Evolutionary conservation across 2,797 vertebrate species (phyloP).

Genomic region (Lagodon rhomboides): DNA sequence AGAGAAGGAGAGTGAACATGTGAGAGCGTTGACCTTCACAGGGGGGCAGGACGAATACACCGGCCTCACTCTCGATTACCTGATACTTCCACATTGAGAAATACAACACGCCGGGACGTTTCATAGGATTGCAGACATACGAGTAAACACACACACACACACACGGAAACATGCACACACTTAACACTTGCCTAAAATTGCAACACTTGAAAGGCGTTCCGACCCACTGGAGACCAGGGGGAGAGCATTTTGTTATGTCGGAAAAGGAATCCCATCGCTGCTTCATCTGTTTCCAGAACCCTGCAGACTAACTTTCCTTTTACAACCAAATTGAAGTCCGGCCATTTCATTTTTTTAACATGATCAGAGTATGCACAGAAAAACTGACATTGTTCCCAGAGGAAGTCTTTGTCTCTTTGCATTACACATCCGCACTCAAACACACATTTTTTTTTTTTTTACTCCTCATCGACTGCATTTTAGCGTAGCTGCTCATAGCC

Average conservation of each 20-base stretch:
- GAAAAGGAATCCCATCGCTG: slow-evolving; percentile 7
- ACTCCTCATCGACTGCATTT: slow-evolving; percentile 31
- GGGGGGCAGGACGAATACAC: slow-evolving; percentile 49
- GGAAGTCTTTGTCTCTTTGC: not conserved
- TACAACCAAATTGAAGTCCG: slow-evolving; percentile 17
- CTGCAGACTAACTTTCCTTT: slow-evolving; percentile 1
- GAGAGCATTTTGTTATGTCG: slow-evolving; percentile 9
- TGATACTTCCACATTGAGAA: slow-evolving; percentile 59
- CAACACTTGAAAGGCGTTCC: slow-evolving; percentile 39
- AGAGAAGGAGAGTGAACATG: slow-evolving; percentile 45
- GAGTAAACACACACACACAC: slow-evolving; percentile 23
- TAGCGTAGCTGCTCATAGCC: slow-evolving; percentile 19
- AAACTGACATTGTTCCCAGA: not conserved
- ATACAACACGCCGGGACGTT: slow-evolving; percentile 42
- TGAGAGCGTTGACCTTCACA: slow-evolving; percentile 75
- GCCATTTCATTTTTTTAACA: not conserved
- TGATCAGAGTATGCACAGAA: slow-evolving; percentile 12
- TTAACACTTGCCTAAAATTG: slow-evolving; percentile 48
- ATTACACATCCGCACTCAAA: slow-evolving; percentile 7
- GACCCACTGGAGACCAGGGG: slow-evolving; percentile 20
- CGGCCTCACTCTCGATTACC: slow-evolving; percentile 57
- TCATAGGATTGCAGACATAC: slow-evolving; percentile 26
- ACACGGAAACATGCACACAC: slow-evolving; percentile 21
- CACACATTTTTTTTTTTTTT: not conserved
- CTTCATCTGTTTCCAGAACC: slow-evolving; percentile 30